A percentile compares a stretch with the other conserved stretches of the same genome.
Conservation (phyloP, 2,113 vertebrate genomes). For the Zapornia atra region DNA sequence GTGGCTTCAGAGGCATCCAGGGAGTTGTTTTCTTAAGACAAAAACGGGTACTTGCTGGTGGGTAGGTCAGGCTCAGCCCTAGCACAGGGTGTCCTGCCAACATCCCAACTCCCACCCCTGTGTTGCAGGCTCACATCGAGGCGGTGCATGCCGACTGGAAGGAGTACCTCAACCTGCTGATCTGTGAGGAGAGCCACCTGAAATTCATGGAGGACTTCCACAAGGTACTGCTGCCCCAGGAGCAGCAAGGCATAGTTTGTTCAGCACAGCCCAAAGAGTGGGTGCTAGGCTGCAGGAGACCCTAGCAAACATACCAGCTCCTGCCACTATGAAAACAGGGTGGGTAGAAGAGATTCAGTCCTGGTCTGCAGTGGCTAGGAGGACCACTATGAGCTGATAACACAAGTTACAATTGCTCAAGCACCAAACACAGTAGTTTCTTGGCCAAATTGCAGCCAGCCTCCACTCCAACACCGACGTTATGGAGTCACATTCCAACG, state of each 20-base stretch:
- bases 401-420: not conserved
- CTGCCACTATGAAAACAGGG: not conserved
- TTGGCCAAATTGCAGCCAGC: not conserved
- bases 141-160: slow-evolving; percentile 97
- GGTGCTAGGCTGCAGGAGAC: not conserved
- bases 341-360: not conserved
- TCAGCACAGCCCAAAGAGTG: fast-evolving
- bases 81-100: fast-evolving
- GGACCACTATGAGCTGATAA: not conserved
- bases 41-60: not conserved
- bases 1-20: not conserved
- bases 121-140: slow-evolving; percentile 90
- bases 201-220: slow-evolving; percentile 98
- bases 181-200: slow-evolving; percentile 97
- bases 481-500: fast-evolving
- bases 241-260: fast-evolving
- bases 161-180: slow-evolving; percentile 95
- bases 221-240: slow-evolving; percentile 82
- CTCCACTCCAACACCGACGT: not conserved
- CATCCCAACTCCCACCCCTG: not conserved
- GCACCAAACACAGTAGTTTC: not conserved
- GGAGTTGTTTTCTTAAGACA: not conserved
- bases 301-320: not conserved
- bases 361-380: not conserved
- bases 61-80: not conserved